Percentiles rank a stretch among this genome's conserved stretches.
Conservation (phyloP, 2,113 vertebrate species). For the Egretta garzetta region DNA sequence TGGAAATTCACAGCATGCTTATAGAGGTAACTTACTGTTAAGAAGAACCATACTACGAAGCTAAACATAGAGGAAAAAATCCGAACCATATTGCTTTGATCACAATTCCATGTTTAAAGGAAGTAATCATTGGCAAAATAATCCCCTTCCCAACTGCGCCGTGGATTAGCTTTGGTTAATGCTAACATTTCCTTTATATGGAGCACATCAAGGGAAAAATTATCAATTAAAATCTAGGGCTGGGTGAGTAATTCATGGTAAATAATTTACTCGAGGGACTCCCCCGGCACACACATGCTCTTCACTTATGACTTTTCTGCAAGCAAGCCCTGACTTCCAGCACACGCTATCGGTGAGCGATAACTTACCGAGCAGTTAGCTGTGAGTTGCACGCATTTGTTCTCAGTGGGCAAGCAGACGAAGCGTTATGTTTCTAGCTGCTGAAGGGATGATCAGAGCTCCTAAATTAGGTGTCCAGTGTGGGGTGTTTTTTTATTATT, state of each 20-base stretch:
- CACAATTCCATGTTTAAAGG: constrained; percentile 33
- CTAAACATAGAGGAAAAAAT: constrained; percentile 29
- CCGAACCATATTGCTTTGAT: constrained; percentile 49
- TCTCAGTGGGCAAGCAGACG: not conserved
- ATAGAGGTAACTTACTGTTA: not conserved
- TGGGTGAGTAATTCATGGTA: constrained; percentile 12
- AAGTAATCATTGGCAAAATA: constrained; percentile 54
- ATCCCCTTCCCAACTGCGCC: constrained; percentile 9
- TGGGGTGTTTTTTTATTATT: not conserved
- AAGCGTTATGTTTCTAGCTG: not conserved
- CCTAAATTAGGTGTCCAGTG: not conserved
- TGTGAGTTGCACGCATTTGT: not conserved
- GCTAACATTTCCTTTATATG: not conserved
- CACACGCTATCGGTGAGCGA: not conserved
- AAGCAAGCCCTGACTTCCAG: not conserved
- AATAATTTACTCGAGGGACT: not conserved
- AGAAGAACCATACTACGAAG: constrained; percentile 14
- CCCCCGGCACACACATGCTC: not conserved
- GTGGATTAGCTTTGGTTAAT: constrained; percentile 54
- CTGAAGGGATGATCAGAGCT: not conserved
- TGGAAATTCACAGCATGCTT: constrained; percentile 49
- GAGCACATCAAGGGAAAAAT: constrained; percentile 46
- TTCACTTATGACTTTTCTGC: not conserved
- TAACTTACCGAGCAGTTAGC: rapidly evolving
- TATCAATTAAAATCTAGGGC: constrained; percentile 43